These are phyloP conservation scores for Pluvialis apricaria DNA, from an alignment of 2,113 vertebrate species.

Conservation along the genomic window DNA sequence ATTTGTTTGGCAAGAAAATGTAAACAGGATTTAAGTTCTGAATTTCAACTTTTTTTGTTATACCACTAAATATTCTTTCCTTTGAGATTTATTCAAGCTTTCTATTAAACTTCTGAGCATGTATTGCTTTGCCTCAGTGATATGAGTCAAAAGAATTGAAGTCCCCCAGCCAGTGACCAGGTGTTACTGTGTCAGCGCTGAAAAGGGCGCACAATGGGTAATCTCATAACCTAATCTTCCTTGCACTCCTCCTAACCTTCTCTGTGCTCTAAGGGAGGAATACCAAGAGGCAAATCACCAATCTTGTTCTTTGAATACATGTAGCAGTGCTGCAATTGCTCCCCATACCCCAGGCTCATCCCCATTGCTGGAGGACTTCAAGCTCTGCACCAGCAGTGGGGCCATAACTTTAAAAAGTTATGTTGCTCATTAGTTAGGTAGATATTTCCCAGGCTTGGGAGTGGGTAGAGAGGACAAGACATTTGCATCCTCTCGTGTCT, in stretches of 20 bases:
- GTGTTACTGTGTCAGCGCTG: background rate
- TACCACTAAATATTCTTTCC: background rate
- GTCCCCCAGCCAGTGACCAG: accelerated
- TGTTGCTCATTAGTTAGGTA: background rate
- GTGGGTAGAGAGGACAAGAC: background rate
- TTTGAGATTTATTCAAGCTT: background rate
- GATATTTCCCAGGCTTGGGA: background rate
- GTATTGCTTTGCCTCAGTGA: background rate
- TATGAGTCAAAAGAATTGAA: accelerated
- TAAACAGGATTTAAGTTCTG: background rate
- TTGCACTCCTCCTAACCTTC: background rate
- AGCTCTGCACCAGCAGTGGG: background rate
- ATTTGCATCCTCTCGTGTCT: background rate
- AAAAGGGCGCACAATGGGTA: background rate
- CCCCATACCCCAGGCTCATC: accelerated
- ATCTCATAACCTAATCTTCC: background rate
- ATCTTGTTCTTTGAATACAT: accelerated
- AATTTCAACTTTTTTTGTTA: background rate
- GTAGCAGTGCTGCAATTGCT: background rate
- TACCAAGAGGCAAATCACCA: background rate
- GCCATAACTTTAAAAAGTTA: background rate
- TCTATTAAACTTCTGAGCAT: background rate
- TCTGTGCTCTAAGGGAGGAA: background rate
- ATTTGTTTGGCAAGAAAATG: background rate
- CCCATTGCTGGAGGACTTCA: background rate